A percentile compares a stretch with the other conserved stretches of the same genome.
phyloP scores from a whole-genome alignment of 2,797 vertebrate genomes.

The Eidolon dupreanum region DNA sequence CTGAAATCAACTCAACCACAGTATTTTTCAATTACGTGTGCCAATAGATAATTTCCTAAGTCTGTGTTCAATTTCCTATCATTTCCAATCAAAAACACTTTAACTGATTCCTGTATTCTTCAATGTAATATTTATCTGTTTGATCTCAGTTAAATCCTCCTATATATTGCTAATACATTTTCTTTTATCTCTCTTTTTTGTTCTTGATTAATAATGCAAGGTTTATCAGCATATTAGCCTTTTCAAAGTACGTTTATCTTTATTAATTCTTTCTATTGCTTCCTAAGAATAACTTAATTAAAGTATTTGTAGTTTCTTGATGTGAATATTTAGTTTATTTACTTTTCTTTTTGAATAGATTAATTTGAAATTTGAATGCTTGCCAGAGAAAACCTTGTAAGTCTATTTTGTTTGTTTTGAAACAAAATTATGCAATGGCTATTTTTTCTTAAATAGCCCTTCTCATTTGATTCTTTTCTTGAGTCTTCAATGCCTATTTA shows the following conservation, averaged over 20 bases:
- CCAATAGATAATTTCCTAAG: not conserved
- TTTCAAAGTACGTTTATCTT: conserved; percentile 59
- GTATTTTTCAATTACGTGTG: not conserved
- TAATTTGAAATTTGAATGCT: conserved; percentile 47
- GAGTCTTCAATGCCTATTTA: not conserved
- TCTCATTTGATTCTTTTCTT: conserved; percentile 1
- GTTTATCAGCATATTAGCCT: not conserved
- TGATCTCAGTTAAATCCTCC: conserved; percentile 49
- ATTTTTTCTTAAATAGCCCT: not conserved
- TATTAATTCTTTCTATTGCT: conserved; percentile 52
- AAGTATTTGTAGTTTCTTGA: conserved; percentile 28
- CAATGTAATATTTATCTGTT: conserved; percentile 47
- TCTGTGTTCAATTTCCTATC: not conserved
- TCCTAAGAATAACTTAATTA: conserved; percentile 56
- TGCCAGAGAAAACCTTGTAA: conserved; percentile 1
- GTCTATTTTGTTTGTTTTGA: not conserved
- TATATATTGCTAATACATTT: conserved; percentile 22
- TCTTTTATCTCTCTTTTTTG: conserved; percentile 32
- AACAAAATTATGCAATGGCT: not conserved
- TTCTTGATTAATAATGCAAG: conserved; percentile 15
- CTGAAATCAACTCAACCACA: not conserved
- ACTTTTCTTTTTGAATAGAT: conserved; percentile 42
- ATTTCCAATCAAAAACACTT: not conserved
- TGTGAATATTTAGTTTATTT: conserved; percentile 61
- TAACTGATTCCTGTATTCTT: not conserved